Conservation (phyloP, 2,888 invertebrate species). For the Arrhopalites spinosus region DNA sequence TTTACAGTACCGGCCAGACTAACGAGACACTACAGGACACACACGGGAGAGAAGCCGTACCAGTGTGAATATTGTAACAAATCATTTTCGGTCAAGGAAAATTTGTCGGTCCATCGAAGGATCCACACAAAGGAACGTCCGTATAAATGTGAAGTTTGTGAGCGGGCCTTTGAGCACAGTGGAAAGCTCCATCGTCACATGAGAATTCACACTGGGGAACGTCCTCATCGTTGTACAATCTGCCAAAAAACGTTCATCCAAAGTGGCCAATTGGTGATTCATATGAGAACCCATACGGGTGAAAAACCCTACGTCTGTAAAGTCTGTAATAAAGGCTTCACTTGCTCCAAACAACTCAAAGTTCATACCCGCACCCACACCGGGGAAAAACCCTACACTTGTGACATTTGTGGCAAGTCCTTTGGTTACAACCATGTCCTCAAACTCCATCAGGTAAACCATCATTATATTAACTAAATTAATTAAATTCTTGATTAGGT, state of each 20-base stretch:
- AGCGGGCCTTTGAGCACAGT: slow-evolving; percentile 86
- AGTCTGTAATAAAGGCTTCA: slow-evolving; percentile 86
- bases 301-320: slow-evolving; percentile 70
- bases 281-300: slow-evolving; percentile 84
- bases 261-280: slow-evolving; percentile 87
- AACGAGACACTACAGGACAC: slow-evolving; percentile 83
- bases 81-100: slow-evolving; percentile 90
- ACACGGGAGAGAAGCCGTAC: slow-evolving; percentile 89
- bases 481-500: neutral
- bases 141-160: slow-evolving; percentile 86
- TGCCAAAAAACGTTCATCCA: slow-evolving; percentile 90
- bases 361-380: slow-evolving; percentile 90
- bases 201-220: slow-evolving; percentile 87
- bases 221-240: slow-evolving; percentile 85
- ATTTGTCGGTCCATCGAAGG: slow-evolving; percentile 82
- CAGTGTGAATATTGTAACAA: slow-evolving; percentile 91
- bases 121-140: slow-evolving; percentile 92
- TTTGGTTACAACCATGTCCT: slow-evolving; percentile 91
- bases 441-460: slow-evolving; percentile 69
- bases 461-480: neutral
- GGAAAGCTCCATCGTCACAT: slow-evolving; percentile 89
- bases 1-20: slow-evolving; percentile 76
- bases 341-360: slow-evolving; percentile 88
- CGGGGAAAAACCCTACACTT: slow-evolving; percentile 87
- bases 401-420: slow-evolving; percentile 87